Evolutionary conservation across 2,113 vertebrate genomes (phyloP).

Genomic region (Dolichallabes microphthalmus): DNA sequence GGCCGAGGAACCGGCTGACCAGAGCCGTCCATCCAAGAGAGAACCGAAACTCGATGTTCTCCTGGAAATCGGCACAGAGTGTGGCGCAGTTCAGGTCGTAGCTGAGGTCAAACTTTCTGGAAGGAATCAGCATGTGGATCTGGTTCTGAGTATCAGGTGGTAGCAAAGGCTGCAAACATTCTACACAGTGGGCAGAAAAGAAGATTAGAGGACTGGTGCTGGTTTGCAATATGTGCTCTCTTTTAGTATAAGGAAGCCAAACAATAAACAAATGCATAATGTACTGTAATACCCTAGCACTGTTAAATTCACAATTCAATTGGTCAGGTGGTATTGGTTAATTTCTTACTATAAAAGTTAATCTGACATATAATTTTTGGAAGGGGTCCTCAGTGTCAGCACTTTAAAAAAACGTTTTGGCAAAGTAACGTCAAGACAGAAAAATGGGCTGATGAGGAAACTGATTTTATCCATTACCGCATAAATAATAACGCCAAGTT

Average conservation of each 20-base stretch:
- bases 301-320: neutral
- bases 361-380: neutral
- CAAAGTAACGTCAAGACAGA: neutral
- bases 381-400: too few relatives aligned
- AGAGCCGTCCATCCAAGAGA: slow-evolving; percentile 88
- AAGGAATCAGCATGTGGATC: slow-evolving; percentile 81
- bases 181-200: slow-evolving; percentile 61
- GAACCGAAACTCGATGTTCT: slow-evolving; percentile 92
- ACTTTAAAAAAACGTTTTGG: neutral
- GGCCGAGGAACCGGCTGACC: slow-evolving; percentile 88
- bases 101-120: slow-evolving; percentile 92
- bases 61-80: slow-evolving; percentile 92
- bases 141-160: slow-evolving; percentile 81
- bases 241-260: neutral
- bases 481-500: too few relatives aligned
- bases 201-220: neutral
- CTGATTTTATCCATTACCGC: too few relatives aligned
- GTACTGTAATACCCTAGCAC: neutral
- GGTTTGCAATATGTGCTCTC: neutral
- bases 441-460: neutral
- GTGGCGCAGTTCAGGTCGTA: slow-evolving; percentile 92
- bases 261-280: neutral
- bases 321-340: neutral
- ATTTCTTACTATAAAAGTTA: neutral
- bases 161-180: slow-evolving; percentile 88